Evolutionary conservation across 2,888 invertebrate genomes (phyloP), one percentile per base, ranked within the genome.

Genomic region (Myopa testacea): DNA sequence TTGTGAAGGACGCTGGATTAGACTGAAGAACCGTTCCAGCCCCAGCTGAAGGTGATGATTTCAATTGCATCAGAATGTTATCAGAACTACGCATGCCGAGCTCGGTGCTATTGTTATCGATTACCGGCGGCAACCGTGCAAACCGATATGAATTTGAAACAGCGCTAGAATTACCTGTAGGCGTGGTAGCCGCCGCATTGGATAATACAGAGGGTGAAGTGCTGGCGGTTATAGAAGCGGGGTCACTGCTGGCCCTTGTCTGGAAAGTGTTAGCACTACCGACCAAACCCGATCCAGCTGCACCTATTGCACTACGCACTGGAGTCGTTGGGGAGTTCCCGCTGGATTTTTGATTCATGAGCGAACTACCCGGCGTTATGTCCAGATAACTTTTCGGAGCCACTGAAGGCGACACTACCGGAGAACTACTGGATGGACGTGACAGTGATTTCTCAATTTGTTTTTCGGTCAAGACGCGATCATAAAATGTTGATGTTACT

Each of bases 401-500:
- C 6, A 83, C 81, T 65, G 88, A 87, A 5, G 88, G 87, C 4
- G 86, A 86, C 38, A 84, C 79, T 60, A 86, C 82, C 34, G 89
- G 88, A 5, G 88, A 88, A 63, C 85, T 86, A 74, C 86, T 86
- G 40, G 82, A 81, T 68, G 83, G 83, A 50, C 86, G 87, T 38
- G 85, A 84, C 67, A 85, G 84, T 45, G 85, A 86, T 80, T 85
- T 86, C 81, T 88, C 87, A 76, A 89, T 87, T 79, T 87, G 85
- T 79, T 87, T 89, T 78, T 89, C 88, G 40, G 87, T 87, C 34
- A 89, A 84, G 72, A 87, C 87, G n/a, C 89, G 88, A 84, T 89
- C 89, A 77, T 89, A 89, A 78, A 89, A 88, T 60, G 89, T 89
- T 26, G 89, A 88, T 6, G 89, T 89, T 38, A 89, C 89, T 16